phyloP scores from a whole-genome alignment of 2,797 vertebrate genomes.

The Acipenser ruthenus region DNA sequence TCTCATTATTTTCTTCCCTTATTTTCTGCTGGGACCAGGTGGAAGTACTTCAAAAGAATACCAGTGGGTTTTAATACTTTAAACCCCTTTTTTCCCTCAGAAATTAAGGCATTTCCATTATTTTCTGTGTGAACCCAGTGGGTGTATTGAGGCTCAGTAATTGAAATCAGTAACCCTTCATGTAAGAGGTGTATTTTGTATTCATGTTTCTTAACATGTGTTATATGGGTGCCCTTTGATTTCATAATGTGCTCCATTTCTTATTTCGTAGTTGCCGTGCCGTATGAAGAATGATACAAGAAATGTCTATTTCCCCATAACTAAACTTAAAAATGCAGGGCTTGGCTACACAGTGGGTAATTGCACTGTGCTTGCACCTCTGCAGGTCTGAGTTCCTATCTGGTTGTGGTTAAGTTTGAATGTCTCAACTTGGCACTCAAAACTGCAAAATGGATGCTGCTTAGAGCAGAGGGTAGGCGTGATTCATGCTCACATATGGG shows the following conservation, averaged over 20 bases:
- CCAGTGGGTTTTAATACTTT: slow-evolving; percentile 2
- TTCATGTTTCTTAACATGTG: slow-evolving; percentile 2
- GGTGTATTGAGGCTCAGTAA: slow-evolving; percentile 1
- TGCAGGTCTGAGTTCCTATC: no score
- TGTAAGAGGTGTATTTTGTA: background rate
- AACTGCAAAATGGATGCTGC: no score
- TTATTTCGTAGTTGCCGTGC: background rate
- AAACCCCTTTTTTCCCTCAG: slow-evolving; percentile 2
- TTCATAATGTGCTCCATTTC: background rate
- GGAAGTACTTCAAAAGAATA: slow-evolving; percentile 5
- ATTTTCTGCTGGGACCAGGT: slow-evolving; percentile 3
- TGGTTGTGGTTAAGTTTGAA: no score
- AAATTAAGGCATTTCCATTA: slow-evolving; percentile 2
- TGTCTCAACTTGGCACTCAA: no score
- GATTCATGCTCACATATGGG: no score
- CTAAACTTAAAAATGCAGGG: no score
- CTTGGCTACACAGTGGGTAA: no score
- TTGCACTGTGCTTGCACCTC: no score
- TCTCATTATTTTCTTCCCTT: background rate
- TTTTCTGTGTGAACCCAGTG: slow-evolving; percentile 3
- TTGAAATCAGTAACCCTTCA: background rate
- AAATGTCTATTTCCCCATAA: no score
- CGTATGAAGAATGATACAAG: no score
- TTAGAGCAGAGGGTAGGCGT: no score
- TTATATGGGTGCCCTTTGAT: background rate